phyloP scores from a whole-genome alignment of 1,140 invertebrate genomes.

The Oryctes rhinoceros region DNA sequence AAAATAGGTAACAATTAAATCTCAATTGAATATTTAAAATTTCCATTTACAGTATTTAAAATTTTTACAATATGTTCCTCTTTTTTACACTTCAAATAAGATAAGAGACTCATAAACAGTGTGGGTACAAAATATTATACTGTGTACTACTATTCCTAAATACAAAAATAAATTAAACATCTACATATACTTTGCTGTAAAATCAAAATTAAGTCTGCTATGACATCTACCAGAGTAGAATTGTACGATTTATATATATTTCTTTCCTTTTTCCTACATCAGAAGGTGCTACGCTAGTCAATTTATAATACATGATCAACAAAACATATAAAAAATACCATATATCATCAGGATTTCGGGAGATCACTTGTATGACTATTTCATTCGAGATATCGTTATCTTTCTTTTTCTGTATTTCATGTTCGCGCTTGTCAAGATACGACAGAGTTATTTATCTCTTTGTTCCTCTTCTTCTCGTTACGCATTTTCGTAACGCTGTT shows the following conservation, averaged over 20 bases:
- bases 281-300: neutral
- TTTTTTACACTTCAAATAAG: neutral
- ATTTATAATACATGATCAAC: constrained; percentile 6
- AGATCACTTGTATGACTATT: constrained; percentile 10
- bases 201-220: neutral
- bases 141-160: neutral
- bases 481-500: constrained; percentile 7
- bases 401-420: neutral
- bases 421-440: neutral
- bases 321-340: constrained; percentile 10
- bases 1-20: constrained; percentile 34
- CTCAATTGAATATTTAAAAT: constrained; percentile 34
- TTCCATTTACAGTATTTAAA: constrained; percentile 34
- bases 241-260: neutral
- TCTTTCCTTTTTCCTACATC: neutral
- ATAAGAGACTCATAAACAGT: neutral
- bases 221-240: neutral
- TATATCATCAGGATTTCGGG: neutral
- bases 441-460: neutral
- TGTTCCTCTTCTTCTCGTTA: neutral
- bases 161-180: constrained; percentile 39
- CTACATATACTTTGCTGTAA: neutral
- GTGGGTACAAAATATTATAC: constrained; percentile 23
- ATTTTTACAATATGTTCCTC: constrained; percentile 14
- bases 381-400: constrained; percentile 5